A percentile compares a stretch with the other conserved stretches of the same genome.
Conservation (phyloP, 2,888 invertebrate species). For the Mycalesis mineus region DNA sequence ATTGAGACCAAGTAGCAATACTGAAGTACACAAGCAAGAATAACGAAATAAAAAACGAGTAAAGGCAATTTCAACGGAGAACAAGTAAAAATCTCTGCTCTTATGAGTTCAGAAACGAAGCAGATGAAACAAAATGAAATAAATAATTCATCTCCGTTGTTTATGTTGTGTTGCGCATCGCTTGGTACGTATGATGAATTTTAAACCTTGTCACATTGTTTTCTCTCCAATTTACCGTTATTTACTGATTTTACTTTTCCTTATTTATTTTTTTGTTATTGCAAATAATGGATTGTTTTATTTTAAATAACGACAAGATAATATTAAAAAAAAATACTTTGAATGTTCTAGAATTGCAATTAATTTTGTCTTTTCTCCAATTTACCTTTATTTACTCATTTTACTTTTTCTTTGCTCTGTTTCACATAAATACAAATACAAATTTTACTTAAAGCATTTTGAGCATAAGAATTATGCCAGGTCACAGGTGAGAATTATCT, state of each 20-base stretch:
- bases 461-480: no score
- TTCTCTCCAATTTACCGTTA: background rate
- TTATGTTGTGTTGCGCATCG: conserved; percentile 14
- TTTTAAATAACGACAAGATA: no score
- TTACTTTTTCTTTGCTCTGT: no score
- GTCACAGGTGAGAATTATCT: no score
- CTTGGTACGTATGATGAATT: conserved; percentile 17
- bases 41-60: background rate
- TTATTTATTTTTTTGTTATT: background rate
- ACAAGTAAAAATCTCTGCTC: background rate
- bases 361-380: no score
- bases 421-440: no score
- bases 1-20: no score
- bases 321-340: no score
- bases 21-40: background rate
- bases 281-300: background rate
- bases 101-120: conserved; percentile 2
- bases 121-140: conserved; percentile 12
- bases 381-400: no score
- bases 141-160: conserved; percentile 18
- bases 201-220: conserved; percentile 9
- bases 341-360: no score
- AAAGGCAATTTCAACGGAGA: background rate
- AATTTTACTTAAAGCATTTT: no score
- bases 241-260: background rate